phyloP scores from a whole-genome alignment of 2,113 vertebrate species.

The Platysteira castanea region DNA sequence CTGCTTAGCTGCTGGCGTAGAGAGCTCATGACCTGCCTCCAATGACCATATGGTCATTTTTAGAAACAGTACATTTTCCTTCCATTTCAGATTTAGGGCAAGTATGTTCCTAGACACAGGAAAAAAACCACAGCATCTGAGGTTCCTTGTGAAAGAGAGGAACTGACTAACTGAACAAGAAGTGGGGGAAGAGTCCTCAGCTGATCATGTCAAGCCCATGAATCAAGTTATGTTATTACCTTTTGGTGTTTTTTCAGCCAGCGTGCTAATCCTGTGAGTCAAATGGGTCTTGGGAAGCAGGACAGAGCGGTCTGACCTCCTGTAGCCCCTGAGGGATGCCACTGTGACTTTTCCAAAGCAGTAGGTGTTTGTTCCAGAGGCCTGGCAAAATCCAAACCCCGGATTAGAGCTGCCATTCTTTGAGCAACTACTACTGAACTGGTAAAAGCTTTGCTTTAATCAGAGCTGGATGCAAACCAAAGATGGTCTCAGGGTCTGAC shows the following conservation, averaged over 20 bases:
- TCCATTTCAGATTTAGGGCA: background rate
- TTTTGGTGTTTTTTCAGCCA: background rate
- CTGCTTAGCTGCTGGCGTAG: background rate
- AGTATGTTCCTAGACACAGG: background rate
- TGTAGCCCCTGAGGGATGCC: background rate
- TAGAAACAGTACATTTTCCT: conserved; percentile 22
- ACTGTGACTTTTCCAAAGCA: background rate
- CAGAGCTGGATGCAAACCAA: background rate
- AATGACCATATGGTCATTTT: background rate
- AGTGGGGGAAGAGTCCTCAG: background rate
- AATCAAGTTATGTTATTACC: background rate
- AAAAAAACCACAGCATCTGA: background rate
- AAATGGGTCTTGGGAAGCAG: background rate
- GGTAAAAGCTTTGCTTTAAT: background rate
- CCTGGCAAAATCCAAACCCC: background rate
- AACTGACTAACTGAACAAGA: conserved; percentile 15
- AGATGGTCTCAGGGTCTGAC: background rate
- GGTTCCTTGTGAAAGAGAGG: background rate
- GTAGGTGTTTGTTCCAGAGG: conserved; percentile 12
- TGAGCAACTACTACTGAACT: background rate
- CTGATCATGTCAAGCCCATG: background rate
- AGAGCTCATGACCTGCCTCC: conserved; percentile 28
- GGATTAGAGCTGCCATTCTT: background rate
- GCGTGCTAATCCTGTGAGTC: background rate
- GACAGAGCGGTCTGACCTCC: background rate